A percentile compares a stretch with the other conserved stretches of the same genome.
Evolutionary conservation across 2,797 vertebrate species (phyloP).

Genomic region (Dallia pectoralis): DNA sequence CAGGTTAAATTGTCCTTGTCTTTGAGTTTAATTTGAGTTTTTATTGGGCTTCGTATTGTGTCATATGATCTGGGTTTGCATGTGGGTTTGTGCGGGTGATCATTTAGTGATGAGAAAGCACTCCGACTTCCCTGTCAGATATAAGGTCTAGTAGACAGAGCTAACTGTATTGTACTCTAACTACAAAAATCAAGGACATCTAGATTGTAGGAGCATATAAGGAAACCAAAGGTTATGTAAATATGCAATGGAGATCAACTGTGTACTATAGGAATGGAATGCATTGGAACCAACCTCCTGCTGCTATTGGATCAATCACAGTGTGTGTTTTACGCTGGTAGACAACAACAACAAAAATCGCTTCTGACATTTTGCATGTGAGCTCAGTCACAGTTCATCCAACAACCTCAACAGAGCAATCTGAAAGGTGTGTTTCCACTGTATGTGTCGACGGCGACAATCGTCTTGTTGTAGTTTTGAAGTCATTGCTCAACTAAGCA

Average conservation of each 20-base stretch:
- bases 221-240: not conserved
- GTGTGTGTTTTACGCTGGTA: not conserved
- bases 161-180: not conserved
- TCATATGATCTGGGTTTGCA: not conserved
- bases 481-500: not conserved
- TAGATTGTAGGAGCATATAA: not conserved
- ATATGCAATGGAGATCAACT: not conserved
- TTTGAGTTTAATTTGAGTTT: not conserved
- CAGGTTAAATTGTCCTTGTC: not conserved
- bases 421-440: slow-evolving; percentile 35
- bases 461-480: slow-evolving; percentile 14
- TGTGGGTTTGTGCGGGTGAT: not conserved
- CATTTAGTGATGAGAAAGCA: not conserved
- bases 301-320: not conserved
- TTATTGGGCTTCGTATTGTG: not conserved
- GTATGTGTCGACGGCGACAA: slow-evolving; percentile 35
- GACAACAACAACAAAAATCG: not conserved
- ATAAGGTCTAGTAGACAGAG: not conserved
- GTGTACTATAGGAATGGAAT: not conserved
- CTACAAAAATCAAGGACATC: not conserved
- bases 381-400: not conserved
- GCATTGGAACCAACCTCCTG: not conserved
- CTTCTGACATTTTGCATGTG: not conserved
- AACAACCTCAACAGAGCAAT: slow-evolving; percentile 1
- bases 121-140: not conserved